These are phyloP conservation scores for Calycopis cecrops DNA, from an alignment of 1,140 invertebrate species.

Conservation along the genomic window DNA sequence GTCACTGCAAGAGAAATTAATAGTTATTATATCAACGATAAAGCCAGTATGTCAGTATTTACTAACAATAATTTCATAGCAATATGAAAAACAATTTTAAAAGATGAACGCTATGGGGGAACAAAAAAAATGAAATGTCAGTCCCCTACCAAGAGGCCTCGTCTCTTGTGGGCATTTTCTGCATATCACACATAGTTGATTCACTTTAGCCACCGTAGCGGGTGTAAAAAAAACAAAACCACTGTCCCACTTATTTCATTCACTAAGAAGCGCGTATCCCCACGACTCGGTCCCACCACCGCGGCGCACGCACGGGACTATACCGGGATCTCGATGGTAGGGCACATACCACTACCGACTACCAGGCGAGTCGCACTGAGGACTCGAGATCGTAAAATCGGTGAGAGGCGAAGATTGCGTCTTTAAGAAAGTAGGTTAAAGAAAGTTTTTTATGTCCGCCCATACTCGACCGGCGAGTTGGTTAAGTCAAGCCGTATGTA, in stretches of 20 bases:
- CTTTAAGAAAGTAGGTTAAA: conserved; percentile 72
- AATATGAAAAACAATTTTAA: too few species aligned
- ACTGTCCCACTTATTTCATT: conserved; percentile 57
- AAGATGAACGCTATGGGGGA: too few species aligned
- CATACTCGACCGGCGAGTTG: conserved; percentile 54
- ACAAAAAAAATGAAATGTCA: conserved; percentile 1
- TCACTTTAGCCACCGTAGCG: conserved; percentile 36
- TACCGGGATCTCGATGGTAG: conserved; percentile 59
- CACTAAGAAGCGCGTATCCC: conserved; percentile 42
- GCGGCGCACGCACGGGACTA: conserved; percentile 49
- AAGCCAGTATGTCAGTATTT: too few species aligned
- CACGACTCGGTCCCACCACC: conserved; percentile 58
- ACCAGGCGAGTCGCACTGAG: conserved; percentile 61
- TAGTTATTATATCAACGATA: too few species aligned
- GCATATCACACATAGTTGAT: conserved; percentile 64
- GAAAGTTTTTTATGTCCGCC: conserved; percentile 68
- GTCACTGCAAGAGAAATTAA: conserved; percentile 37
- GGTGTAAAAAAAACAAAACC: conserved; percentile 52
- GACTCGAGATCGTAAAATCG: conserved; percentile 34
- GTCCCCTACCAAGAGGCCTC: conserved; percentile 63
- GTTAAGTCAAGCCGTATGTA: conserved; percentile 48
- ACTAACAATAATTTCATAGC: too few species aligned
- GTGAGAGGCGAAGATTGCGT: conserved; percentile 61
- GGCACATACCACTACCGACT: conserved; percentile 62
- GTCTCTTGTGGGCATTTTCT: conserved; percentile 65